These are phyloP conservation scores for Aradophagus sp. DNA, from an alignment of 1,140 invertebrate genomes.

Conservation along the genomic window DNA sequence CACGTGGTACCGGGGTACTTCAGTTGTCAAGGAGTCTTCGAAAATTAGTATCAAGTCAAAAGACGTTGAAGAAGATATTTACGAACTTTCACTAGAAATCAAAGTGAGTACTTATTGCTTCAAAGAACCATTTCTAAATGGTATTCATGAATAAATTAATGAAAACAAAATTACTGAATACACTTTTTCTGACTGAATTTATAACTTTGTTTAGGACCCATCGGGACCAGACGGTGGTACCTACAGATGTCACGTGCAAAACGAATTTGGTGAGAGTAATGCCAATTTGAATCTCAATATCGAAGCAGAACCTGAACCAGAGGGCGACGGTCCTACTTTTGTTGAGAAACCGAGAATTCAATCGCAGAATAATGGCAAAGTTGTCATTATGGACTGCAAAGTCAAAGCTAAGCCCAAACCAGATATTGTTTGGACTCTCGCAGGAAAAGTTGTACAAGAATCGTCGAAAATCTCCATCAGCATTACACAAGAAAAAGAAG, in stretches of 20 bases:
- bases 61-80: slow-evolving; percentile 87
- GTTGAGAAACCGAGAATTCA: slow-evolving; percentile 96
- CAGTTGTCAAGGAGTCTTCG: slow-evolving; percentile 87
- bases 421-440: slow-evolving; percentile 93
- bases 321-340: slow-evolving; percentile 97
- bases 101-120: no score
- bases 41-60: slow-evolving; percentile 89
- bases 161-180: no score
- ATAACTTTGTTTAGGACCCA: slow-evolving; percentile 87
- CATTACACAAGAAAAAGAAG: slow-evolving; percentile 84
- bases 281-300: slow-evolving; percentile 99
- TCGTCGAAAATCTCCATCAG: slow-evolving; percentile 86
- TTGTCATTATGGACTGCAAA: slow-evolving; percentile 98
- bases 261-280: slow-evolving; percentile 97
- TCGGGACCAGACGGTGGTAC: slow-evolving; percentile 95
- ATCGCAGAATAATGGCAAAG: slow-evolving; percentile 95
- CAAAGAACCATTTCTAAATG: no score
- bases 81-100: slow-evolving; percentile 91
- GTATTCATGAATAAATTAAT: no score
- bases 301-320: slow-evolving; percentile 92
- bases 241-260: slow-evolving; percentile 97
- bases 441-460: slow-evolving; percentile 85
- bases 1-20: slow-evolving; percentile 92
- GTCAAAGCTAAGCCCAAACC: slow-evolving; percentile 96
- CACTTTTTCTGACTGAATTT: no score